A percentile compares a stretch with the other conserved stretches of the same genome.
phyloP scores from a whole-genome alignment of 2,113 vertebrate genomes.

The Microtus oregoni region DNA sequence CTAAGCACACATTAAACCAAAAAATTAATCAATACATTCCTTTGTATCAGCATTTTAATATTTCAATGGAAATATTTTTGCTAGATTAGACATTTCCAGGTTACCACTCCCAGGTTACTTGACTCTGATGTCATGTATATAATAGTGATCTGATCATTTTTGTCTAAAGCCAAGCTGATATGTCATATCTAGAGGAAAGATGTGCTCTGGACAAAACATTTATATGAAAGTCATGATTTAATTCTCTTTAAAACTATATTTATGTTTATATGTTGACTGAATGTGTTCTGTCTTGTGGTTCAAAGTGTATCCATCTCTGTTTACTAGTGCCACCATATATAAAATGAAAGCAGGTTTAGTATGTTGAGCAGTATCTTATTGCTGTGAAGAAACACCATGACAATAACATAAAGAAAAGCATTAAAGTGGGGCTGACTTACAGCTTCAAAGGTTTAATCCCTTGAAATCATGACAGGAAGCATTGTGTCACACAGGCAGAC shows the following conservation, averaged over 20 bases:
- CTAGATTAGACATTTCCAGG: neutral
- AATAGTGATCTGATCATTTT: neutral
- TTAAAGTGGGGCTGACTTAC: neutral
- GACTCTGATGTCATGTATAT: neutral
- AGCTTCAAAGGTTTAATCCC: neutral
- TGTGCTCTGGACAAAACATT: rapidly evolving
- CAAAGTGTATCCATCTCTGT: neutral
- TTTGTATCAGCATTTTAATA: neutral
- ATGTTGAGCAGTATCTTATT: neutral
- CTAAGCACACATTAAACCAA: neutral
- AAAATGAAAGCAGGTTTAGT: neutral
- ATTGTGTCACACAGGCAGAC: neutral
- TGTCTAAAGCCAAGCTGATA: neutral
- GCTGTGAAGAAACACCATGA: neutral
- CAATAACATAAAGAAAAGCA: neutral
- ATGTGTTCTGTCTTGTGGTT: neutral
- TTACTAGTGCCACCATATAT: neutral
- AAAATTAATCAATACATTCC: neutral
- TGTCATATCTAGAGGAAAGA: neutral
- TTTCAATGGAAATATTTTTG: neutral
- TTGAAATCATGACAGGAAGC: neutral
- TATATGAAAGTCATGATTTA: neutral
- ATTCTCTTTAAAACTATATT: neutral
- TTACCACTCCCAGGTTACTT: neutral
- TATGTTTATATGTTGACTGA: neutral